Evolutionary conservation across 2,113 vertebrate genomes (phyloP).

Genomic region (Hystrix brachyura): DNA sequence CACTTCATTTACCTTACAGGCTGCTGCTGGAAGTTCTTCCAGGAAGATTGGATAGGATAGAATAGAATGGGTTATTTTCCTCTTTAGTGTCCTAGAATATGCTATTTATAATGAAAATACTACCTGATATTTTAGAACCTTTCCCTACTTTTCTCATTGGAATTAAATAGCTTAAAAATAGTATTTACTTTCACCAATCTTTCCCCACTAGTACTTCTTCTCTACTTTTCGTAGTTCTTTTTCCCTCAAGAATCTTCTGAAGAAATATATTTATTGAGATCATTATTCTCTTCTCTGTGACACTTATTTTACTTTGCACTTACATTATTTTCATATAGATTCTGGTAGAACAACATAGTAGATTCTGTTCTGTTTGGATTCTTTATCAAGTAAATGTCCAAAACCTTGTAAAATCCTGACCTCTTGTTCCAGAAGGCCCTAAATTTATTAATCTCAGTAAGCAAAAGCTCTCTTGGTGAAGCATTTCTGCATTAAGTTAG

Average conservation of each 20-base stretch:
- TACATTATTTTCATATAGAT: conserved; percentile 1
- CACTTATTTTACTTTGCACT: not conserved
- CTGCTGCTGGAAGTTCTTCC: conserved; percentile 65
- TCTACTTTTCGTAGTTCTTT: not conserved
- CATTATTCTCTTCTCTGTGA: not conserved
- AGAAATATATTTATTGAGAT: not conserved
- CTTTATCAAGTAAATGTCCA: not conserved
- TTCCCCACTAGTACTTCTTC: no score
- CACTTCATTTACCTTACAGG: conserved; percentile 72
- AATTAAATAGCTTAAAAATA: conserved; percentile 26
- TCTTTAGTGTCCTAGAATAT: conserved; percentile 26
- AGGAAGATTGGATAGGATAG: conserved; percentile 1
- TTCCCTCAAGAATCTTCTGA: not conserved
- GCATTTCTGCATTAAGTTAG: conserved; percentile 27
- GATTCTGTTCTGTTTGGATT: not conserved
- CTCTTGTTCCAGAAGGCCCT: not conserved
- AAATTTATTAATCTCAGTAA: not conserved
- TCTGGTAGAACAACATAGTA: not conserved
- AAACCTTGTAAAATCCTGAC: not conserved
- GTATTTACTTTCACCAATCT: not conserved
- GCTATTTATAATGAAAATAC: conserved; percentile 19
- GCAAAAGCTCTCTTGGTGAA: not conserved
- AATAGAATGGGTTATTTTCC: not conserved
- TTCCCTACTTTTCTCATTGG: not conserved
- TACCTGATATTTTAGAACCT: not conserved